Evolutionary conservation across 23 tunicate genomes (phyloP), one percentile per base, ranked within the genome.

Genomic region (Halocynthia roretzi): DNA sequence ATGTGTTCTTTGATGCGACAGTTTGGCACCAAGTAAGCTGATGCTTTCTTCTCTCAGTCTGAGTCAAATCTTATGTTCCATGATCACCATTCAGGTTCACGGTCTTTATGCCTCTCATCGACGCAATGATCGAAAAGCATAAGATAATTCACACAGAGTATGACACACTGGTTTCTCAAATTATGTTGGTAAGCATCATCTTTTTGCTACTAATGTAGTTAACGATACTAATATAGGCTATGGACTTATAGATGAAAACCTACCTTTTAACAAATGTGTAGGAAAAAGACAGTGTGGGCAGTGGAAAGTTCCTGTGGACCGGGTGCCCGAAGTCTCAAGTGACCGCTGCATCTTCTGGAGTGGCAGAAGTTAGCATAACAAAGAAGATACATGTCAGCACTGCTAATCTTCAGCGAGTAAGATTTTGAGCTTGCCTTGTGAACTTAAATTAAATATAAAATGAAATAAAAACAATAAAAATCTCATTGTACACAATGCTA

Each of bases 21-120:
- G 56, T 90, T 90, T 82, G 97, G 97, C 7, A 68, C 85, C n/a
- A 90, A 83, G 97, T 85, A 63, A 49, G 73, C 14, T 14, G 9
- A 44, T 20, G 62, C 18, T 5, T 68, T 2, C n/a, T 4, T 60
- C 17, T n/a, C n/a, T 60, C 64, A 1, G 17, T 18, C 17, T 60
- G 64, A 1, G 2, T 15, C 2, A 4, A 60, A 15, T 60, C 17
- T 60, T 60, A 60, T 60, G 64, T 18, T 60, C 2, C 17, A 2
- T 60, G 17, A 60, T 15, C 4, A 60, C 64, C 64, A 60, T 66
- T 72, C 75, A 89, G 96, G 71, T 89, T 65, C 70, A 23, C 79
- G 48, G 84, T 85, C 8, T 84, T 64, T 58, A 67, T 89, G 6
- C 88, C 96, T 10, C 67, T 78, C 67, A 66, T 84, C 55, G 85